These are phyloP conservation scores for Pristiophorus japonicus DNA, from an alignment of 2,113 vertebrate genomes.

Conservation along the genomic window DNA sequence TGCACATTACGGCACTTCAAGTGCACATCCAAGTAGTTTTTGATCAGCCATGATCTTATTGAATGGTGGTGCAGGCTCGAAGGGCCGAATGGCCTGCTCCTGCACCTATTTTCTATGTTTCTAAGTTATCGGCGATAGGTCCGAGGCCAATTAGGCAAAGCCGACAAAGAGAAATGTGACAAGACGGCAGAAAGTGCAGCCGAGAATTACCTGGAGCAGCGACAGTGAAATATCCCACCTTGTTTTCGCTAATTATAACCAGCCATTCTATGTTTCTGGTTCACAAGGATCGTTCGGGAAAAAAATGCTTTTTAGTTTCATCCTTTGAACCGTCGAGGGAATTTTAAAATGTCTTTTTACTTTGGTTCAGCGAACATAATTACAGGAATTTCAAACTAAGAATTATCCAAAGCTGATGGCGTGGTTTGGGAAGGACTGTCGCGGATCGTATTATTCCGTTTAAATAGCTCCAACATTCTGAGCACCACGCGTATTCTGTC, in stretches of 20 bases:
- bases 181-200: background rate
- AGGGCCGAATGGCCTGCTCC: too few species aligned
- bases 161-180: background rate
- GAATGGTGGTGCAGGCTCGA: too few species aligned
- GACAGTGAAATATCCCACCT: background rate
- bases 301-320: background rate
- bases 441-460: background rate
- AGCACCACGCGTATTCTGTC: background rate
- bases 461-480: background rate
- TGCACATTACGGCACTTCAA: too few species aligned
- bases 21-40: too few species aligned
- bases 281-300: background rate
- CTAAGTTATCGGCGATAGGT: background rate
- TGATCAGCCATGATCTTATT: too few species aligned
- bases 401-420: background rate
- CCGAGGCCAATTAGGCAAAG: background rate
- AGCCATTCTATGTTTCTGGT: background rate
- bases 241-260: background rate
- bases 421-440: too few species aligned
- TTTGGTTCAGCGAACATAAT: background rate
- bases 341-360: background rate
- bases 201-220: background rate
- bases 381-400: background rate
- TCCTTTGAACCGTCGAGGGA: background rate
- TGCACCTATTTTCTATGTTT: too few species aligned